These are phyloP conservation scores for Limenitis camilla DNA, from an alignment of 2,888 invertebrate species.

Conservation along the genomic window DNA sequence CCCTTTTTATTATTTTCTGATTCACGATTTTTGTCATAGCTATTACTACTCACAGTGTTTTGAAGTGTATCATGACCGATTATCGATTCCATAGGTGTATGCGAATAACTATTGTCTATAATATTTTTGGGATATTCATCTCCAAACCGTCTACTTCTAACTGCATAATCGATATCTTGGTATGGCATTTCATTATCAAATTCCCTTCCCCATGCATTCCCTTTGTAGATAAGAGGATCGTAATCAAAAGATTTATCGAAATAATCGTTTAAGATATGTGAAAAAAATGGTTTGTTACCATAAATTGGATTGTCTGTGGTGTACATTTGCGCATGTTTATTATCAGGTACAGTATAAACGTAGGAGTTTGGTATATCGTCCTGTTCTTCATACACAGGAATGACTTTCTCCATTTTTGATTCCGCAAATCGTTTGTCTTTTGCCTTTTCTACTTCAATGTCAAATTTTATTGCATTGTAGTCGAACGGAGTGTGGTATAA, in stretches of 20 bases:
- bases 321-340: conserved; percentile 16
- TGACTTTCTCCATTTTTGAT: conserved; percentile 31
- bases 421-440: conserved; percentile 51
- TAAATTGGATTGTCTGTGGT: conserved; percentile 45
- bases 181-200: conserved; percentile 34
- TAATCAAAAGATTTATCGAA: conserved; percentile 44
- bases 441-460: conserved; percentile 39
- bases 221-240: conserved; percentile 48
- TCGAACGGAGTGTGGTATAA: conserved; percentile 48
- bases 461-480: conserved; percentile 40
- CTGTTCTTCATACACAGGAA: conserved; percentile 52
- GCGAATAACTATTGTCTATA: background rate
- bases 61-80: conserved; percentile 4
- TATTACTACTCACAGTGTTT: conserved; percentile 31
- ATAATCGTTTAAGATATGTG: conserved; percentile 54
- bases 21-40: conserved; percentile 29
- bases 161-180: conserved; percentile 26
- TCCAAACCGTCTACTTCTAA: conserved; percentile 32
- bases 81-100: background rate
- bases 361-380: conserved; percentile 34
- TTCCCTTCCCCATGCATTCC: conserved; percentile 44
- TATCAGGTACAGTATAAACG: conserved; percentile 20
- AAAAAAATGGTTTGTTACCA: conserved; percentile 52
- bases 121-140: conserved; percentile 17
- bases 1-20: conserved; percentile 36